phyloP scores from a whole-genome alignment of 2,888 invertebrate genomes.

The Scaptomyza flava region DNA sequence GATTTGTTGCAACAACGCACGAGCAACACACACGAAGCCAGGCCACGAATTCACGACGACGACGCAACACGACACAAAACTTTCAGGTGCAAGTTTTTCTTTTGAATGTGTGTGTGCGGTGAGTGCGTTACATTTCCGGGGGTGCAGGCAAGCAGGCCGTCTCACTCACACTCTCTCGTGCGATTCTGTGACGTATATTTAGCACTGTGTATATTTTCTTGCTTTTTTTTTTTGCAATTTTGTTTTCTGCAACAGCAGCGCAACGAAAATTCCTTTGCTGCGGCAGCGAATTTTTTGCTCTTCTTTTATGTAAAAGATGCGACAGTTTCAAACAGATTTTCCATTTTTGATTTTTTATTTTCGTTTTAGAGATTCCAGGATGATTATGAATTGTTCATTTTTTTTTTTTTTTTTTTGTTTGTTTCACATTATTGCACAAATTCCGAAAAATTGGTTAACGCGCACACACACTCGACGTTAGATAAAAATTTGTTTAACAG shows the following conservation, averaged over 20 bases:
- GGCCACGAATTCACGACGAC: constrained; percentile 30
- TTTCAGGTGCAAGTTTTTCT: constrained; percentile 78
- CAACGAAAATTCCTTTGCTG: constrained; percentile 67
- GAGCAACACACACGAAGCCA: constrained; percentile 55
- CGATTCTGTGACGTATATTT: constrained; percentile 71
- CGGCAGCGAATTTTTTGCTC: constrained; percentile 27
- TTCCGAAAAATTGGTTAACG: constrained; percentile 10
- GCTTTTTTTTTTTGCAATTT: constrained; percentile 14
- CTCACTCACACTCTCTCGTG: constrained; percentile 40
- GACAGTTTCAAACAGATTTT: constrained; percentile 30
- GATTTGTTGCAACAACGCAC: constrained; percentile 50
- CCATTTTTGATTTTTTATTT: background rate
- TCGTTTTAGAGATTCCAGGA: constrained; percentile 11
- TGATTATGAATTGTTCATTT: constrained; percentile 3
- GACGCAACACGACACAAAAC: constrained; percentile 43
- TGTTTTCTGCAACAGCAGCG: constrained; percentile 56
- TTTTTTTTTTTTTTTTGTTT: constrained; percentile 1
- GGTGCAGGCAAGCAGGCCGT: constrained; percentile 64
- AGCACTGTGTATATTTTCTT: constrained; percentile 53
- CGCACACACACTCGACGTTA: constrained; percentile 22
- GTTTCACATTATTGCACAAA: constrained; percentile 26
- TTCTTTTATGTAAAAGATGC: constrained; percentile 57
- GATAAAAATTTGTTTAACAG: constrained; percentile 21
- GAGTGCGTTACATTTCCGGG: constrained; percentile 78
- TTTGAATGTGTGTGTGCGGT: constrained; percentile 31